phyloP scores from a whole-genome alignment of 1,140 invertebrate genomes.

The Calephelis nemesis region DNA sequence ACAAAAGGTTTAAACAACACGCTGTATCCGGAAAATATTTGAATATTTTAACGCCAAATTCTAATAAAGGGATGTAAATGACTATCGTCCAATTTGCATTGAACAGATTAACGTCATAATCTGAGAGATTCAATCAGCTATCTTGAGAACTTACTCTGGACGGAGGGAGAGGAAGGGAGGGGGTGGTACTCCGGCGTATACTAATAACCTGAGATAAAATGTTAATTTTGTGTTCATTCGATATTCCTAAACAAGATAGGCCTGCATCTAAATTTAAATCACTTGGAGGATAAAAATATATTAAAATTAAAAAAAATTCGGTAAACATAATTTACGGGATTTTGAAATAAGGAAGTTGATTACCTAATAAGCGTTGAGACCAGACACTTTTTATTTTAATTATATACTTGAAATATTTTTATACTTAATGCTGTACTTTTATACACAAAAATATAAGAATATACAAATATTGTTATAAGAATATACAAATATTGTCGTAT shows the following conservation, averaged over 20 bases:
- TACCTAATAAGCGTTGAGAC: too few species aligned
- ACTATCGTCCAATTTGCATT: slow-evolving; percentile 77
- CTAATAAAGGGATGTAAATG: slow-evolving; percentile 76
- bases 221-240: slow-evolving; percentile 78
- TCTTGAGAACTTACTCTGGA: slow-evolving; percentile 60
- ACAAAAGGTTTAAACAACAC: slow-evolving; percentile 16
- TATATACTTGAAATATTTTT: too few species aligned
- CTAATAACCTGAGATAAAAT: slow-evolving; percentile 77
- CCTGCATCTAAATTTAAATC: slow-evolving; percentile 23
- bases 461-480: too few species aligned
- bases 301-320: too few species aligned
- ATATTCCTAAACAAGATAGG: slow-evolving; percentile 62
- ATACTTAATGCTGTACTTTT: too few species aligned
- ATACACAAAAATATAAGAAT: too few species aligned
- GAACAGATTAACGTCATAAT: slow-evolving; percentile 79
- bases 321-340: background rate
- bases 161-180: slow-evolving; percentile 36
- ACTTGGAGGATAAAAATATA: slow-evolving; percentile 10
- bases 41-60: slow-evolving; percentile 71
- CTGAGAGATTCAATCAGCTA: slow-evolving; percentile 75
- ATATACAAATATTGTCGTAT: too few species aligned
- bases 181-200: slow-evolving; percentile 51
- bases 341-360: slow-evolving; percentile 2
- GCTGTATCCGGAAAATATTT: slow-evolving; percentile 50
- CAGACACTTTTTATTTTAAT: too few species aligned